Percentiles rank a stretch among this genome's conserved stretches.
Conservation (phyloP, 2,797 vertebrate species). For the Myripristis jacobus region DNA sequence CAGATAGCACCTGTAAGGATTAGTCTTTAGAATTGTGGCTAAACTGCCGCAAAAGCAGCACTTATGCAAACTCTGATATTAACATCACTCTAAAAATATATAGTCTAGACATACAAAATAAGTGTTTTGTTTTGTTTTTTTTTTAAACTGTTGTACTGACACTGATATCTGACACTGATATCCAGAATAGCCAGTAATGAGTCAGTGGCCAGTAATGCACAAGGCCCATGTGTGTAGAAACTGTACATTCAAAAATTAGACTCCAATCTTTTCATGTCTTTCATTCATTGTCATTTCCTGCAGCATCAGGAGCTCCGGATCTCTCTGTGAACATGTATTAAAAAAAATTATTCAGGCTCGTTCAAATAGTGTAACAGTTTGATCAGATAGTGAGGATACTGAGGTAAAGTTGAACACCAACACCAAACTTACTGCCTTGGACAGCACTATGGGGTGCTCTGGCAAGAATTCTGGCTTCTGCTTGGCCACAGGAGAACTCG, state of each 20-base stretch:
- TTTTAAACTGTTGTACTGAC: too few relatives aligned
- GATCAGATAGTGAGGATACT: neutral
- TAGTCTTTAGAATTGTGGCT: neutral
- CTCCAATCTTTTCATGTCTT: constrained; percentile 55
- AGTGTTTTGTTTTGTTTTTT: neutral
- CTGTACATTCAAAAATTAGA: neutral
- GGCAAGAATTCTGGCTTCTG: constrained; percentile 83
- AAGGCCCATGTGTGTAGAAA: neutral
- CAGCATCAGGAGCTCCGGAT: constrained; percentile 38
- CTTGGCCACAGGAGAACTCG: constrained; percentile 80
- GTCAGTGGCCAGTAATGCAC: neutral
- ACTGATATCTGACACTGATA: neutral
- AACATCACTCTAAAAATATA: constrained; percentile 50
- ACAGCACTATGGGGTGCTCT: constrained; percentile 82
- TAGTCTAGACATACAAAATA: constrained; percentile 7
- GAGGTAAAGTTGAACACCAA: neutral
- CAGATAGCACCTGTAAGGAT: neutral
- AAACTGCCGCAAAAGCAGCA: neutral
- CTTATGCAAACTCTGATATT: neutral
- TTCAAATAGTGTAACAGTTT: constrained; percentile 1
- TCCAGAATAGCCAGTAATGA: neutral
- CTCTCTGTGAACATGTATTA: constrained; percentile 53
- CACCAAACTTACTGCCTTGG: constrained; percentile 73
- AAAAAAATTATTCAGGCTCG: neutral
- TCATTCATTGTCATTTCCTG: constrained; percentile 31